Evolutionary conservation across 2,113 vertebrate species (phyloP).

Genomic region (Nesogale talazaci): DNA sequence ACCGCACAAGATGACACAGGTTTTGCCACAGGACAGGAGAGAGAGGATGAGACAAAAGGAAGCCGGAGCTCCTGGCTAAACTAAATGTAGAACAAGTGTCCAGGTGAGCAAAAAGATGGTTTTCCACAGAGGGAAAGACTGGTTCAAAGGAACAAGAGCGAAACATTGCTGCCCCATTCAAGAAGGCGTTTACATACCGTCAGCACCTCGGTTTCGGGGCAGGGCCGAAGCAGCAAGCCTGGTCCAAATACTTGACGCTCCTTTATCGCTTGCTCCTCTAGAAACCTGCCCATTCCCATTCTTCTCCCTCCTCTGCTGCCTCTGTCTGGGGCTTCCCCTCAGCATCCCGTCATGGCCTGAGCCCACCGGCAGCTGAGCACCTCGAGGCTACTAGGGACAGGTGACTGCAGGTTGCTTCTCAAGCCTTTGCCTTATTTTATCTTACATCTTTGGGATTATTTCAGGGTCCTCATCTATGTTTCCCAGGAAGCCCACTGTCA

Average conservation of each 20-base stretch:
- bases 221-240: neutral
- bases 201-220: fast-evolving
- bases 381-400: conserved; percentile 12
- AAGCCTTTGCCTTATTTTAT: neutral
- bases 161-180: fast-evolving
- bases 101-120: neutral
- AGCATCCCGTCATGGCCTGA: too few relatives aligned
- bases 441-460: conserved; percentile 5
- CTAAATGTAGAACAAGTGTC: neutral
- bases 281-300: fast-evolving
- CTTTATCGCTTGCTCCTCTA: neutral
- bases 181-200: neutral
- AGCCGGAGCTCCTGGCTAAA: neutral
- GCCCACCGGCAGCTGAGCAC: neutral
- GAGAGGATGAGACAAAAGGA: neutral
- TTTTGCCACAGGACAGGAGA: neutral
- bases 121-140: neutral
- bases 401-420: neutral
- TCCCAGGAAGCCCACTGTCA: conserved; percentile 41
- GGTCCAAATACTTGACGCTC: neutral
- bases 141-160: neutral
- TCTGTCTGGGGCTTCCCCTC: neutral
- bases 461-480: neutral
- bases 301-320: neutral
- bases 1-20: neutral